Conservation (phyloP, 2,113 vertebrate species). For the Hypanus sabinus region DNA sequence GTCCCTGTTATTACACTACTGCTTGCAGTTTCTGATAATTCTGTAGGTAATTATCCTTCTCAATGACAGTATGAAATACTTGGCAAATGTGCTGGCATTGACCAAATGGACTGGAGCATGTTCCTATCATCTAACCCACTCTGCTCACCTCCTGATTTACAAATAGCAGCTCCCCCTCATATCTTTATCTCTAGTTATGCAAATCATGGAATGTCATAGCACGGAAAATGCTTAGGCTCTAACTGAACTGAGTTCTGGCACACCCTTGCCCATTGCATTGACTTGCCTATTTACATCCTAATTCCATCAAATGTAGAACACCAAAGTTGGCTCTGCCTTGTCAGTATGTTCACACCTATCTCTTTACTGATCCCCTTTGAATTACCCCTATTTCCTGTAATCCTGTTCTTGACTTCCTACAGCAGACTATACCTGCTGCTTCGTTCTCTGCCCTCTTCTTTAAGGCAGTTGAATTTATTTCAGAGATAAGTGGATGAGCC, state of each 20-base stretch:
- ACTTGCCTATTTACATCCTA: not conserved
- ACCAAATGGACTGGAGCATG: too few species aligned
- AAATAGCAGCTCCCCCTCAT: not conserved
- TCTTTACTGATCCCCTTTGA: not conserved
- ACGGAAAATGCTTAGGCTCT: too few species aligned
- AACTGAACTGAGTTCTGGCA: not conserved
- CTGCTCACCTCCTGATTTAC: not conserved
- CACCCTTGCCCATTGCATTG: not conserved
- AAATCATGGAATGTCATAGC: too few species aligned
- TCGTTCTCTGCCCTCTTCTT: not conserved
- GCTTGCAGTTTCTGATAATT: too few species aligned
- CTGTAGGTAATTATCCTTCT: too few species aligned
- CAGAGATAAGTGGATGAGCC: not conserved
- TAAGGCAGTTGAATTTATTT: not conserved
- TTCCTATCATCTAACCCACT: too few species aligned
- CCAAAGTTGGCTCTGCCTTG: not conserved
- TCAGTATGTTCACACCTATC: not conserved
- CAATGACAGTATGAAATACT: too few species aligned
- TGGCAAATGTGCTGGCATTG: too few species aligned
- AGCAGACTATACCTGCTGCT: not conserved
- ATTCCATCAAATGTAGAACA: not conserved
- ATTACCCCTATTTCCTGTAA: not conserved
- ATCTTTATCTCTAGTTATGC: not conserved
- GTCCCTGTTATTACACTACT: not conserved
- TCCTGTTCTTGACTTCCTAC: not conserved